These are phyloP conservation scores for Dioctria rufipes DNA, from an alignment of 2,888 invertebrate species.

Conservation along the genomic window DNA sequence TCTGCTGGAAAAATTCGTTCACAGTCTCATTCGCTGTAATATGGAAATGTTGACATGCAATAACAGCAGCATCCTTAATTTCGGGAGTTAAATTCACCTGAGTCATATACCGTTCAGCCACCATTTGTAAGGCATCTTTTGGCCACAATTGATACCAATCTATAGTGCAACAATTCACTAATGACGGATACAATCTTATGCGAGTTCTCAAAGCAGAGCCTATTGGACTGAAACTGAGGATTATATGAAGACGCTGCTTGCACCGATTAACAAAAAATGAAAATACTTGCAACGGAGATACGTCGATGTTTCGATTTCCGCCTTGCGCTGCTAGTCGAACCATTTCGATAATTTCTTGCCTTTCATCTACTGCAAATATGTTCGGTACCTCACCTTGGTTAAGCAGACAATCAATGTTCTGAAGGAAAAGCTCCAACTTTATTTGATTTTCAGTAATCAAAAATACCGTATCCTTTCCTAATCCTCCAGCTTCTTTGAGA, in stretches of 20 bases:
- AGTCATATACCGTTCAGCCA: constrained; percentile 81
- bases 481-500: constrained; percentile 84
- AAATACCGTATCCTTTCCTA: constrained; percentile 85
- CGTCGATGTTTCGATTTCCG: constrained; percentile 87
- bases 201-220: constrained; percentile 86
- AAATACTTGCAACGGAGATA: constrained; percentile 85
- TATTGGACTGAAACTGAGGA: constrained; percentile 84
- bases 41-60: constrained; percentile 92
- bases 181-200: constrained; percentile 88
- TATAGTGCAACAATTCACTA: constrained; percentile 93
- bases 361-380: constrained; percentile 88
- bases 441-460: constrained; percentile 90
- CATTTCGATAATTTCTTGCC: constrained; percentile 82
- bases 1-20: constrained; percentile 76
- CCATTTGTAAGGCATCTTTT: constrained; percentile 86
- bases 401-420: constrained; percentile 89
- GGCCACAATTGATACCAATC: constrained; percentile 96
- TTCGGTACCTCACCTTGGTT: constrained; percentile 94
- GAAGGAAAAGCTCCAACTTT: constrained; percentile 88
- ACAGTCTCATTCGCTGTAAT: constrained; percentile 80
- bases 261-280: constrained; percentile 86
- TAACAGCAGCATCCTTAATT: constrained; percentile 78
- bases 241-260: constrained; percentile 85
- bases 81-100: constrained; percentile 77
- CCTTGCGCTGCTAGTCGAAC: constrained; percentile 83